phyloP scores from a whole-genome alignment of 2,888 invertebrate species.

The Volucella inanis region DNA sequence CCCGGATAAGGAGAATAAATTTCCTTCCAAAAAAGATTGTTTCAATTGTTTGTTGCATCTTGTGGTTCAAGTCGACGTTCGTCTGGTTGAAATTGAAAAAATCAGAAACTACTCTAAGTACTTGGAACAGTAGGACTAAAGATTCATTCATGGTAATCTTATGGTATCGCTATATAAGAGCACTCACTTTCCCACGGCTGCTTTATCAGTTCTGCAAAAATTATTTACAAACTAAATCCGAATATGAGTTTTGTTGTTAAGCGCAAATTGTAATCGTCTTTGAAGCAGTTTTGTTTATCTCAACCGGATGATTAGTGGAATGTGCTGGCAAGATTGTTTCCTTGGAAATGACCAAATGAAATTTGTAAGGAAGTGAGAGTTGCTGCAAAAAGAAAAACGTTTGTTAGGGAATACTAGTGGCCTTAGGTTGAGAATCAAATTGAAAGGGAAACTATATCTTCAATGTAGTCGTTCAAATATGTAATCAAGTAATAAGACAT shows the following conservation, averaged over 20 bases:
- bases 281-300: conserved; percentile 48
- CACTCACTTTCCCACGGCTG: conserved; percentile 28
- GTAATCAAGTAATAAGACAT: too few species aligned
- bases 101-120: not conserved
- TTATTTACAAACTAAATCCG: conserved; percentile 39
- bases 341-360: not conserved
- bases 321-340: conserved; percentile 40
- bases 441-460: too few species aligned
- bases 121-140: not conserved
- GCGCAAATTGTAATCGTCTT: conserved; percentile 42
- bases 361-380: conserved; percentile 8
- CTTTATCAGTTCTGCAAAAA: conserved; percentile 44
- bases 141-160: conserved; percentile 19
- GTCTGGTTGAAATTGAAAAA: not conserved
- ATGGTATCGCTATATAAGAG: not conserved
- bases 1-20: conserved; percentile 12
- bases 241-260: conserved; percentile 39
- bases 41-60: not conserved
- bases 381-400: not conserved
- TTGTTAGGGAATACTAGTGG: too few species aligned
- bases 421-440: not conserved
- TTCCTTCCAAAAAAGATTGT: not conserved
- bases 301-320: conserved; percentile 70
- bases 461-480: too few species aligned
- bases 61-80: not conserved